A percentile compares a stretch with the other conserved stretches of the same genome.
These are phyloP conservation scores for Scaptomyza cyrtandrae DNA, from an alignment of 2,888 invertebrate genomes.

Conservation along the genomic window DNA sequence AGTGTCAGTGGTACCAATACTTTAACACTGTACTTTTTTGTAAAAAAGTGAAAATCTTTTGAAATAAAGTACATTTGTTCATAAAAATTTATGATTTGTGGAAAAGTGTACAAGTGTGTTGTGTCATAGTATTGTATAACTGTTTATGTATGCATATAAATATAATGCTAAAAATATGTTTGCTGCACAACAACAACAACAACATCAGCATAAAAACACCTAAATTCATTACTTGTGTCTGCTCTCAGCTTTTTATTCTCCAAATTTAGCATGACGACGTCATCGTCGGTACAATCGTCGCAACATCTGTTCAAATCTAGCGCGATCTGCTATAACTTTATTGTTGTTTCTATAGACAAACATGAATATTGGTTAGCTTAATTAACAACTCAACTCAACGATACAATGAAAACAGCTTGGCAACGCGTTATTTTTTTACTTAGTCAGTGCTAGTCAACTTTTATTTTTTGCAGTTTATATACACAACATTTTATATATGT, in stretches of 20 bases:
- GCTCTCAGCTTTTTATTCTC: constrained; percentile 26
- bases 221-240: constrained; percentile 17
- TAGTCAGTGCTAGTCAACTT: background rate
- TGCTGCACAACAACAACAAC: constrained; percentile 31
- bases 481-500: background rate
- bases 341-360: constrained; percentile 4
- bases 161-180: constrained; percentile 53
- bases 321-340: background rate
- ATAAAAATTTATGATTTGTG: background rate
- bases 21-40: background rate
- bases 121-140: constrained; percentile 16
- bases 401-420: background rate
- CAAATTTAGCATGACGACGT: constrained; percentile 68
- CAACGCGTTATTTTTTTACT: background rate
- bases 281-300: constrained; percentile 48
- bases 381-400: background rate
- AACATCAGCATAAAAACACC: constrained; percentile 28
- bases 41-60: constrained; percentile 13
- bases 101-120: background rate
- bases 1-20: constrained; percentile 6
- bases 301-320: constrained; percentile 57
- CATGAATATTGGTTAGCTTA: background rate
- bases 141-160: constrained; percentile 25
- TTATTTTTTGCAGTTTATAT: background rate
- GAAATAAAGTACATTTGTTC: background rate